A percentile compares a stretch with the other conserved stretches of the same genome.
phyloP scores from a whole-genome alignment of 2,113 vertebrate species.

The Boleophthalmus pectinirostris region DNA sequence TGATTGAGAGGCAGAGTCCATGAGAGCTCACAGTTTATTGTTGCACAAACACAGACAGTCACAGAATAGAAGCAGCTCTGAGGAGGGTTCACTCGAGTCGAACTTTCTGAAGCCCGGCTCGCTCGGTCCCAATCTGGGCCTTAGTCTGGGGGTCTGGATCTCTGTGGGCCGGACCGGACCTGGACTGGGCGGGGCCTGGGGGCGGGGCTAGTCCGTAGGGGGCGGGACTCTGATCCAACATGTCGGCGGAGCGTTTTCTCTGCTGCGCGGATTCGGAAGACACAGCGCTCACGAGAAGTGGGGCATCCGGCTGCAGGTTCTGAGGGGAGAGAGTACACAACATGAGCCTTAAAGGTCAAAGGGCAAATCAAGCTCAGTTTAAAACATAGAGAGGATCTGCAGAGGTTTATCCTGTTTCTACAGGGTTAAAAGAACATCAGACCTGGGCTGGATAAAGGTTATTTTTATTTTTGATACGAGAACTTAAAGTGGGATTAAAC shows the following conservation, averaged over 20 bases:
- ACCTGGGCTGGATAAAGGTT: too few species aligned
- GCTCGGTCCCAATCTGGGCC: neutral
- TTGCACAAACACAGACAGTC: constrained; percentile 62
- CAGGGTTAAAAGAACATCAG: too few species aligned
- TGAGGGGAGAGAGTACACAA: constrained; percentile 27
- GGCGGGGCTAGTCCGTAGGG: constrained; percentile 60
- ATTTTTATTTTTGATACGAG: too few species aligned
- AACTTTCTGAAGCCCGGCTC: neutral
- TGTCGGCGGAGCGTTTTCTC: constrained; percentile 43
- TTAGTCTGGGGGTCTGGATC: constrained; percentile 61
- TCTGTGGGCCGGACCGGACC: constrained; percentile 57
- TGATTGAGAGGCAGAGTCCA: neutral
- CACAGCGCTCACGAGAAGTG: constrained; percentile 69
- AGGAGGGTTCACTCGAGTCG: constrained; percentile 46
- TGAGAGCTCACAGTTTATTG: constrained; percentile 13
- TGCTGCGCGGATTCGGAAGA: constrained; percentile 16
- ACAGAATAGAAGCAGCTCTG: constrained; percentile 34
- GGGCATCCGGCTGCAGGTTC: constrained; percentile 73
- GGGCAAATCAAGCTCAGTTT: neutral
- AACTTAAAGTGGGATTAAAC: too few species aligned
- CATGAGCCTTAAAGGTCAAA: neutral
- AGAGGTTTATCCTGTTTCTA: too few species aligned
- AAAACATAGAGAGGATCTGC: too few species aligned
- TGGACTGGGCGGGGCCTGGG: constrained; percentile 39
- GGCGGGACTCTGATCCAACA: constrained; percentile 44